These are phyloP conservation scores for Cryptomyrus ogoouensis DNA, from an alignment of 2,113 vertebrate species.

Conservation along the genomic window DNA sequence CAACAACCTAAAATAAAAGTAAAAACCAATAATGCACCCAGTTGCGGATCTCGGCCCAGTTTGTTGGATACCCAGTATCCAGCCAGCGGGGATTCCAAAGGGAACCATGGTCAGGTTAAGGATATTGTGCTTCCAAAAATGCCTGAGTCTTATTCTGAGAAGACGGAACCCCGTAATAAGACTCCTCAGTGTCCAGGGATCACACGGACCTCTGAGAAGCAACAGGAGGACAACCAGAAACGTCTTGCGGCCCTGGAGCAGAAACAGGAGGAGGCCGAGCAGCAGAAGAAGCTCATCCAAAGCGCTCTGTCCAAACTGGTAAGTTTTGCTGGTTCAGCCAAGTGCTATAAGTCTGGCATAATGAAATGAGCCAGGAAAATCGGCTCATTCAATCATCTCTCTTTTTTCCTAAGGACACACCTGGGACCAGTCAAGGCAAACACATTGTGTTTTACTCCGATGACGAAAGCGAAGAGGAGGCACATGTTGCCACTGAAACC, in stretches of 20 bases:
- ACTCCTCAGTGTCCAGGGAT: not conserved
- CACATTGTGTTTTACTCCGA: constrained; percentile 80
- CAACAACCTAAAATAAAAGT: not conserved
- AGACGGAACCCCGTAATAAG: not conserved
- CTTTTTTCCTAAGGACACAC: constrained; percentile 59
- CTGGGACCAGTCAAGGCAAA: constrained; percentile 55
- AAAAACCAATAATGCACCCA: not conserved
- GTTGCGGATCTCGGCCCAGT: not conserved
- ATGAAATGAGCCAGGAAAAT: not conserved
- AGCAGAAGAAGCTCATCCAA: constrained; percentile 77
- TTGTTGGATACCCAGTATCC: not conserved
- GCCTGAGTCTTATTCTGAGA: not conserved
- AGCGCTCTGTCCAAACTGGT: constrained; percentile 79
- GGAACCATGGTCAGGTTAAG: not conserved
- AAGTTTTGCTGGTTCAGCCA: constrained; percentile 29
- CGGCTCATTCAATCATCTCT: not conserved
- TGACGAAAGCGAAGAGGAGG: constrained; percentile 53
- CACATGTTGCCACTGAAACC: not conserved
- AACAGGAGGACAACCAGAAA: constrained; percentile 73
- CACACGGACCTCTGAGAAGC: constrained; percentile 40
- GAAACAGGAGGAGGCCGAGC: constrained; percentile 65
- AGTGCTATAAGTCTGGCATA: not conserved
- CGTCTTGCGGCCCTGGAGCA: constrained; percentile 79
- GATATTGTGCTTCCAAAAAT: not conserved
- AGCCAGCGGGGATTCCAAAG: not conserved